Percentiles rank a stretch among this genome's conserved stretches.
phyloP scores from a whole-genome alignment of 2,888 invertebrate genomes.

The Cephus sareptanus region DNA sequence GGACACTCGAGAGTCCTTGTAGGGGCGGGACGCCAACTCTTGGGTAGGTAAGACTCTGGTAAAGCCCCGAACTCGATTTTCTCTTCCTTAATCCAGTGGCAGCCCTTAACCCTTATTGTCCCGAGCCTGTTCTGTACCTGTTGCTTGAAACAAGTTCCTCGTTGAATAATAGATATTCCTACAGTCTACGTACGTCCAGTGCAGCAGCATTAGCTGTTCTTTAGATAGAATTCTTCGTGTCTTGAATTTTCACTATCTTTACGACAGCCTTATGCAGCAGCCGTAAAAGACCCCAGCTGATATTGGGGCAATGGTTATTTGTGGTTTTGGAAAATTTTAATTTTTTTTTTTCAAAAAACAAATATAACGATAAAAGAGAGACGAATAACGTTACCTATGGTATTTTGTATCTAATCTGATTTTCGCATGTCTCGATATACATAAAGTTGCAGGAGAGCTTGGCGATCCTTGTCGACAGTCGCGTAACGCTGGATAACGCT shows the following conservation, averaged over 20 bases:
- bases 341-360: no score
- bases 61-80: background rate
- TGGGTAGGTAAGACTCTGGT: conserved; percentile 4
- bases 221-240: background rate
- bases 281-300: background rate
- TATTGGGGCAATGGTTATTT: background rate
- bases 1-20: background rate
- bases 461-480: background rate
- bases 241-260: background rate
- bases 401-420: background rate
- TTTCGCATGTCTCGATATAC: background rate
- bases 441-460: background rate
- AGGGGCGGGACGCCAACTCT: conserved; percentile 17
- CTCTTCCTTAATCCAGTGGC: conserved; percentile 49
- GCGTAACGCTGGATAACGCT: background rate
- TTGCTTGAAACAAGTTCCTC: conserved; percentile 58
- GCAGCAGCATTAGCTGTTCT: background rate
- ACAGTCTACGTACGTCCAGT: conserved; percentile 1
- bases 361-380: no score
- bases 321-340: background rate
- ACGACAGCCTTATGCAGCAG: background rate
- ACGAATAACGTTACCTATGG: no score
- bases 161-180: conserved; percentile 58
- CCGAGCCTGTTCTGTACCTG: conserved; percentile 48
- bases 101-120: conserved; percentile 51